A percentile compares a stretch with the other conserved stretches of the same genome.
Conservation (phyloP, 2,888 invertebrate genomes). For the Epinotia brunnichana region DNA sequence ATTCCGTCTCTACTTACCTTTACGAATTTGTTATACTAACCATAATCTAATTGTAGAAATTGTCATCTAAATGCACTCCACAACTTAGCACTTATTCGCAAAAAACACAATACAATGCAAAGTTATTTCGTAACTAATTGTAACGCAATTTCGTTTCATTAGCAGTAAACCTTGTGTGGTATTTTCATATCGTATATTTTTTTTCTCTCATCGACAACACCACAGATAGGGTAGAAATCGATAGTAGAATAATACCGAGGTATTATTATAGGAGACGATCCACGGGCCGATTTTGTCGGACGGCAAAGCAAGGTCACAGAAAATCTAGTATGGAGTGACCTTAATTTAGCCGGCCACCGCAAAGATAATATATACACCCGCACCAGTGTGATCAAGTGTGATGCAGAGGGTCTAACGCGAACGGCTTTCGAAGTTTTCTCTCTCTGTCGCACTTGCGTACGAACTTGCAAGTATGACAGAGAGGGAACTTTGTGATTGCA, state of each 20-base stretch:
- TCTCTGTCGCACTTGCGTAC: too few species aligned
- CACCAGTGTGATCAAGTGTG: too few species aligned
- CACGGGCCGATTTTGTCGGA: too few species aligned
- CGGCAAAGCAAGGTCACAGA: too few species aligned
- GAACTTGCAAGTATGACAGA: too few species aligned
- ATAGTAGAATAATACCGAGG: slow-evolving; percentile 1
- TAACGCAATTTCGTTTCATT: slow-evolving; percentile 42
- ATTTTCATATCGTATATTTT: slow-evolving; percentile 36
- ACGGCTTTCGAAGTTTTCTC: too few species aligned
- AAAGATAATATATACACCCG: too few species aligned
- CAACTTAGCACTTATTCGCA: slow-evolving; percentile 31
- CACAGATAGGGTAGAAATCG: slow-evolving; percentile 40
- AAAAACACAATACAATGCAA: slow-evolving; percentile 32
- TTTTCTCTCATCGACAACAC: slow-evolving; percentile 35
- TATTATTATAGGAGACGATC: background rate
- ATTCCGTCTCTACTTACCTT: slow-evolving; percentile 34
- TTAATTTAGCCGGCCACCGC: too few species aligned
- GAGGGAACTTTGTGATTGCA: too few species aligned
- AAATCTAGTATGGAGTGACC: too few species aligned
- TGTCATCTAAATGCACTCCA: slow-evolving; percentile 42
- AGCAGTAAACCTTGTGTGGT: slow-evolving; percentile 42
- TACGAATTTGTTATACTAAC: slow-evolving; percentile 28
- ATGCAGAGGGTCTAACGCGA: too few species aligned
- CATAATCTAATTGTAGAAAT: slow-evolving; percentile 39
- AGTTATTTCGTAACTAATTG: slow-evolving; percentile 38